Percentiles rank a stretch among this genome's conserved stretches.
phyloP scores from a whole-genome alignment of 2,113 vertebrate genomes.

The Microcebus griseorufus region DNA sequence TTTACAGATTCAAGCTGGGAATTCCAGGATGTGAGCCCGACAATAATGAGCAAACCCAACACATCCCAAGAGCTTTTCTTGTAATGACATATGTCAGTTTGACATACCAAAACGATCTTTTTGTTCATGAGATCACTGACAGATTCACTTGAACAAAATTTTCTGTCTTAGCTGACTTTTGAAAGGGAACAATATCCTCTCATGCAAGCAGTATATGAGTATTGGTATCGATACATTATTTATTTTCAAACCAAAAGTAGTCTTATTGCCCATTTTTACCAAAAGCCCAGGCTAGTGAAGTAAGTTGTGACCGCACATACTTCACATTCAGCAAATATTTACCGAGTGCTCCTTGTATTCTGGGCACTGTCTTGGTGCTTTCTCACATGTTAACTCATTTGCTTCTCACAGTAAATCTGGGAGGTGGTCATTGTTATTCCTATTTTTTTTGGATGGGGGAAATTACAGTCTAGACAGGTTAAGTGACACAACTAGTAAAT shows the following conservation, averaged over 20 bases:
- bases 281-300: not conserved
- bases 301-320: not conserved
- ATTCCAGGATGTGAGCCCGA: not conserved
- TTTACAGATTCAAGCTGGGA: conserved; percentile 7
- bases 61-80: not conserved
- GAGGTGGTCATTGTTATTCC: not conserved
- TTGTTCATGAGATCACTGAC: not conserved
- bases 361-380: not conserved
- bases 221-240: not conserved
- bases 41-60: not conserved
- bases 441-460: not conserved
- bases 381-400: not conserved
- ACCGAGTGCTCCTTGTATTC: not conserved
- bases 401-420: not conserved
- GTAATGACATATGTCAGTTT: conserved; percentile 1
- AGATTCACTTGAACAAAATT: not conserved
- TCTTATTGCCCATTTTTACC: not conserved
- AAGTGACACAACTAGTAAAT: not conserved
- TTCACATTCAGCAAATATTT: not conserved
- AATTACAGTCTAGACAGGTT: not conserved
- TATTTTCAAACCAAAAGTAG: not conserved
- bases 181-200: not conserved
- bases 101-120: not conserved
- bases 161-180: not conserved
- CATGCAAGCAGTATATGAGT: not conserved